Evolutionary conservation across 1,140 invertebrate genomes (phyloP).

Genomic region (Eriocheir sinensis): DNA sequence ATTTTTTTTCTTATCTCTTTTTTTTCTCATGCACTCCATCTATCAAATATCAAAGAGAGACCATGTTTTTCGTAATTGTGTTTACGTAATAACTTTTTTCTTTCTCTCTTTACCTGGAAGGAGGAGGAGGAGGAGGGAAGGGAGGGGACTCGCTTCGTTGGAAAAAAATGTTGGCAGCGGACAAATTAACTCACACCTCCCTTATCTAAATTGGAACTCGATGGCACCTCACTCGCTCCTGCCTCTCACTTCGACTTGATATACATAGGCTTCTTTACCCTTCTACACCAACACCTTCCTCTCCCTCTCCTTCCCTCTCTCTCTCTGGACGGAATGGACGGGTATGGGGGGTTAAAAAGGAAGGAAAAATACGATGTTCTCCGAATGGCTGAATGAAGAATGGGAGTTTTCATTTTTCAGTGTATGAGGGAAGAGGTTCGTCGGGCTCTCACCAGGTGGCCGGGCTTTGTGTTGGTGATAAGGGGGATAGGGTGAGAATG

Average conservation of each 20-base stretch:
- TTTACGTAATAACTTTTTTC: background rate
- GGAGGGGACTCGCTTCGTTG: too few species aligned
- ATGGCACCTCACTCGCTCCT: background rate
- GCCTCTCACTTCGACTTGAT: background rate
- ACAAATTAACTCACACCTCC: conserved; percentile 1
- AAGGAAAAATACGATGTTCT: conserved; percentile 3
- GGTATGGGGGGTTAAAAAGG: background rate
- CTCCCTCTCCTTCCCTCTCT: too few species aligned
- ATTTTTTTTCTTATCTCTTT: background rate
- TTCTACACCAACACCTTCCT: too few species aligned
- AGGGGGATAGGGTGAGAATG: too few species aligned
- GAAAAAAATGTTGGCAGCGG: background rate
- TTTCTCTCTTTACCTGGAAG: too few species aligned
- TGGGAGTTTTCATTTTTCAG: conserved; percentile 25
- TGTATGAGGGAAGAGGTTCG: background rate
- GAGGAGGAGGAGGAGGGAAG: too few species aligned
- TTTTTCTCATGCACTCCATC: background rate
- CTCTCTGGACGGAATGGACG: background rate
- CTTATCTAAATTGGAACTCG: background rate
- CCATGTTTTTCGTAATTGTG: background rate
- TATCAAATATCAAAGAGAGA: background rate
- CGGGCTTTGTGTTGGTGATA: conserved; percentile 1
- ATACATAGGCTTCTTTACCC: background rate
- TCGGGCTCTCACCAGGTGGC: background rate
- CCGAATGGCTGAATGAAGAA: background rate